phyloP scores from a whole-genome alignment of 2,888 invertebrate species.

The Sphaerophoria rueppellii region DNA sequence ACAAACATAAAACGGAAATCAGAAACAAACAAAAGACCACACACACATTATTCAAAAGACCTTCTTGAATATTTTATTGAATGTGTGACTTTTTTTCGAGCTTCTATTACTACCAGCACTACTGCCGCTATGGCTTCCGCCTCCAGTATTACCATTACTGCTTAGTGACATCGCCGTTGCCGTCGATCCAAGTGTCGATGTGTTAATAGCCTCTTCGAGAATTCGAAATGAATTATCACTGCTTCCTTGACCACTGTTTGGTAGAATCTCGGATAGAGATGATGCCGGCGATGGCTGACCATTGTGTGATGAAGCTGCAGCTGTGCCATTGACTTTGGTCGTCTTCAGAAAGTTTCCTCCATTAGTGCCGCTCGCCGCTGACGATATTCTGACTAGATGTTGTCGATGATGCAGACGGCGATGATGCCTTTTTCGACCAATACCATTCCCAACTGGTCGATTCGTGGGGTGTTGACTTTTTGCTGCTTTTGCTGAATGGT shows the following conservation, averaged over 20 bases:
- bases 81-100: slow-evolving; percentile 85
- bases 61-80: slow-evolving; percentile 90
- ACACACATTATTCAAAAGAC: slow-evolving; percentile 85
- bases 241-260: slow-evolving; percentile 78
- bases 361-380: not conserved
- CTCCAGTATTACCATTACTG: slow-evolving; percentile 75
- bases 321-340: slow-evolving; percentile 59
- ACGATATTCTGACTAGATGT: slow-evolving; percentile 61
- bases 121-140: slow-evolving; percentile 74
- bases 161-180: slow-evolving; percentile 57
- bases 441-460: slow-evolving; percentile 82
- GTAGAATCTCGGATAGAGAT: slow-evolving; percentile 78
- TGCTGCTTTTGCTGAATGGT: slow-evolving; percentile 83
- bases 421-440: slow-evolving; percentile 78
- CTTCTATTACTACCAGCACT: slow-evolving; percentile 78
- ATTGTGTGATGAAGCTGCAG: slow-evolving; percentile 24
- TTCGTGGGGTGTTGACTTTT: slow-evolving; percentile 78
- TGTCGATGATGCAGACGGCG: slow-evolving; percentile 50
- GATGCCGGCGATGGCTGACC: slow-evolving; percentile 75
- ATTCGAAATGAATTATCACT: slow-evolving; percentile 80
- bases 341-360: slow-evolving; percentile 17
- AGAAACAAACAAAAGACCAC: not conserved
- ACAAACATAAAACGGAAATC: not conserved
- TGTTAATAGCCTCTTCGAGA: slow-evolving; percentile 79
- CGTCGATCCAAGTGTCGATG: slow-evolving; percentile 59